Base-by-base conservation (phyloP, 2,888 invertebrate genomes). In the Bellardia bayeri region DNA sequence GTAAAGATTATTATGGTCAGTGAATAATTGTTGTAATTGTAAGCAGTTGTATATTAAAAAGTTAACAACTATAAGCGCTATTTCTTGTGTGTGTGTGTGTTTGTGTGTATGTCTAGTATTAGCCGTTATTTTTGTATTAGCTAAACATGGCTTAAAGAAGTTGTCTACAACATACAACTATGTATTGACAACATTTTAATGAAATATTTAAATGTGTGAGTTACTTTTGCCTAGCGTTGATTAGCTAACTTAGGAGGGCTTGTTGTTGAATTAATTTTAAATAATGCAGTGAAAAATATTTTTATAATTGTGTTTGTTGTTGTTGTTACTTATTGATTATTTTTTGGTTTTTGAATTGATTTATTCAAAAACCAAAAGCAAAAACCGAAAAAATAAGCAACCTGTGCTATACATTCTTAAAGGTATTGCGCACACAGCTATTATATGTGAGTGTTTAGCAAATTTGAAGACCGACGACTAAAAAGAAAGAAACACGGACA, bases 331-430 rank as follows among this genome's bases (percentile, higher is more conserved):
- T 66, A 82, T 88, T 69, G 51, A 61, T 82, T 64, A 71, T 30
- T 72, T 69, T 81, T 85, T 81, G 63, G 54, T 37, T 78, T 69
- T 74, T 69, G 69, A 56, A 71, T 64, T 54, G 80, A 76, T 76
- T 75, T 75, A 76, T 63, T 30, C 40, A 71, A 75, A 83, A 61
- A 45, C 42, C 56, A 37, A 66, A 64, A 58, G 30, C 13, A 63
- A 42, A 66, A 33, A 37, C 13, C 16, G 3, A 8, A 61, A 51
- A 51, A 49, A 6, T 7, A 13, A 64, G 7, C 33, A 51, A 45
- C 5, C 58, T 66, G 37, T 45, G 66, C 69, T 82, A 81, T 66
- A 88, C 82, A 87, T 79, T 86, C 88, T 89, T 78, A 80, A 85
- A 80, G 76, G 74, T 82, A 79, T 51, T 64, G 61, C 2, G 79